A percentile compares a stretch with the other conserved stretches of the same genome.
These are phyloP conservation scores for Microtus ochrogaster DNA, from an alignment of 2,113 vertebrate species.

Conservation along the genomic window DNA sequence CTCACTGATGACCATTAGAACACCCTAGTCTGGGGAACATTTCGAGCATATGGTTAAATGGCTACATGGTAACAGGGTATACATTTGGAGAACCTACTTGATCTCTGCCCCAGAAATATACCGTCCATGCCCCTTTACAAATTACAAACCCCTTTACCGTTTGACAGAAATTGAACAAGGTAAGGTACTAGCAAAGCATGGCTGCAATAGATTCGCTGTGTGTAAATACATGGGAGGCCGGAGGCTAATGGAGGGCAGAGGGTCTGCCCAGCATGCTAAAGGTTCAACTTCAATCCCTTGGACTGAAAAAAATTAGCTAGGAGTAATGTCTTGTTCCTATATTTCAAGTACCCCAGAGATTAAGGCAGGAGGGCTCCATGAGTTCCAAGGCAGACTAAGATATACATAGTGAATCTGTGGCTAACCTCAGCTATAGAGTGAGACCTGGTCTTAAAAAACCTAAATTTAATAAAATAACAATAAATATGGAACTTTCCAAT, in stretches of 20 bases:
- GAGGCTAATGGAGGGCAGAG: not conserved
- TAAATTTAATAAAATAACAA: not conserved
- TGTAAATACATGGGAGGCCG: not conserved
- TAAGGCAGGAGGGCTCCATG: not conserved
- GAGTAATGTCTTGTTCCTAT: not conserved
- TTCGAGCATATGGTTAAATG: not conserved
- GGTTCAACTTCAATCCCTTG: not conserved
- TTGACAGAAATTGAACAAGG: constrained; percentile 41
- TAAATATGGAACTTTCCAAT: not conserved
- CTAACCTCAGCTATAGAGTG: not conserved
- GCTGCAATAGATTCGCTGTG: not conserved
- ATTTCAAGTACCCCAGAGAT: not conserved
- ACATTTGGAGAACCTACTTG: not conserved
- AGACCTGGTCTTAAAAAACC: not conserved
- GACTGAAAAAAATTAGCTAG: not conserved
- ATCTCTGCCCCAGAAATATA: constrained; percentile 23
- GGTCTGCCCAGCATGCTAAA: not conserved
- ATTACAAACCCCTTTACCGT: not conserved
- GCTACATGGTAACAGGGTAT: not conserved
- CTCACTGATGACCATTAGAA: not conserved
- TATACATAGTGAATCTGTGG: not conserved
- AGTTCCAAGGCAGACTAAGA: not conserved
- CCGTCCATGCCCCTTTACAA: not conserved
- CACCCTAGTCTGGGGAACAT: not conserved
- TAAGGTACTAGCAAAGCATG: not conserved